phyloP scores from a whole-genome alignment of 2,797 vertebrate species.

The Neosilurus hyrtlii region DNA sequence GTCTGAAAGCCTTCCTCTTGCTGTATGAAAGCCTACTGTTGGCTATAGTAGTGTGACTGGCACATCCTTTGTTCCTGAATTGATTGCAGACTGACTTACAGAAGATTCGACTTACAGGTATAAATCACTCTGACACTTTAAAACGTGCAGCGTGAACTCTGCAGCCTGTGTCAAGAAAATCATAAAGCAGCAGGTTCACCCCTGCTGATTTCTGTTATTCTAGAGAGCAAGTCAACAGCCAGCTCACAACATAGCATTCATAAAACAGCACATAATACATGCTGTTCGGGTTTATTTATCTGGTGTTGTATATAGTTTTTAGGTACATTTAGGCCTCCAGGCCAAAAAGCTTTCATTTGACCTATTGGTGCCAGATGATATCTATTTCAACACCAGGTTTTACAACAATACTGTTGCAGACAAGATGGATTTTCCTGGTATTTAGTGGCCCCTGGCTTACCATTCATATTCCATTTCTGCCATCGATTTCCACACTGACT shows the following conservation, averaged over 20 bases:
- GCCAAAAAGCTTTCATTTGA: constrained; percentile 31
- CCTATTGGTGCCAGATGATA: constrained; percentile 31
- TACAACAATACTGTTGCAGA: constrained; percentile 14
- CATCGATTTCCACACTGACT: constrained; percentile 35
- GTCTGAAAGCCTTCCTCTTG: constrained; percentile 20
- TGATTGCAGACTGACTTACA: constrained; percentile 23
- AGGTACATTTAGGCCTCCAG: background rate
- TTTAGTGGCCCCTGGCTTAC: constrained; percentile 36
- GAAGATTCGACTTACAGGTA: constrained; percentile 34
- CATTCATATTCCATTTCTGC: constrained; percentile 43
- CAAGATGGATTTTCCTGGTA: constrained; percentile 39
- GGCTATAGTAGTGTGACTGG: constrained; percentile 27
- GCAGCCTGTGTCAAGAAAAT: constrained; percentile 30
- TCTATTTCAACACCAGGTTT: constrained; percentile 35
- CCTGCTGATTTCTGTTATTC: constrained; percentile 28
- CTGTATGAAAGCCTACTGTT: constrained; percentile 23
- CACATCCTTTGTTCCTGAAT: constrained; percentile 43
- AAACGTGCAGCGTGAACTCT: constrained; percentile 36
- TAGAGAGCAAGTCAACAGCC: constrained; percentile 9
- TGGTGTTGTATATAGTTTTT: background rate
- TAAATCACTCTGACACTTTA: constrained; percentile 49
- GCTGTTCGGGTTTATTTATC: background rate
- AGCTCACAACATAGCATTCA: constrained; percentile 15
- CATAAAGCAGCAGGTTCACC: constrained; percentile 33
- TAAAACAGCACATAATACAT: background rate